Evolutionary conservation across 1,140 invertebrate species (phyloP).

Genomic region (Caenorhabditis brenneri): DNA sequence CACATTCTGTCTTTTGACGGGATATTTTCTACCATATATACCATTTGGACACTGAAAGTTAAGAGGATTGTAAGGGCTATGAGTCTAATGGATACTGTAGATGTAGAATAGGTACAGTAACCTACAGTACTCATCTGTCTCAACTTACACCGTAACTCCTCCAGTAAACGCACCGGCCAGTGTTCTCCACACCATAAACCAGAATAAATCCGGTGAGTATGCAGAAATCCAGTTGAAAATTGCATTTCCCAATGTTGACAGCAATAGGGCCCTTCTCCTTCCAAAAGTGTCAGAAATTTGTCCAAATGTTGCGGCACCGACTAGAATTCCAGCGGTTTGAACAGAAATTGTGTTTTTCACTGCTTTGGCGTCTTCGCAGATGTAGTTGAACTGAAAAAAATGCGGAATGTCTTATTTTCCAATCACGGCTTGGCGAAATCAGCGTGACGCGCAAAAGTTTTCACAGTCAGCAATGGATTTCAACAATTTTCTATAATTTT

Average conservation of each 20-base stretch:
- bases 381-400: slow-evolving; percentile 50
- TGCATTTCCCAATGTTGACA: slow-evolving; percentile 26
- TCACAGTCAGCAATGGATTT: too few relatives aligned
- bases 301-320: slow-evolving; percentile 57
- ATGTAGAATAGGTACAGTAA: too few relatives aligned
- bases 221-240: slow-evolving; percentile 27
- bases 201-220: not conserved
- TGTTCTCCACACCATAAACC: slow-evolving; percentile 46
- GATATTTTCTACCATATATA: slow-evolving; percentile 56
- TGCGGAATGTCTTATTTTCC: too few relatives aligned
- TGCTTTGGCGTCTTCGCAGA: slow-evolving; percentile 50
- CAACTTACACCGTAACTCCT: slow-evolving; percentile 54
- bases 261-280: slow-evolving; percentile 19
- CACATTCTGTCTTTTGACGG: slow-evolving; percentile 55
- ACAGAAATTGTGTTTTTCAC: slow-evolving; percentile 57
- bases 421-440: too few relatives aligned
- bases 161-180: slow-evolving; percentile 54
- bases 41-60: slow-evolving; percentile 56
- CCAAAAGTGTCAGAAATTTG: slow-evolving; percentile 51
- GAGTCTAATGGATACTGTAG: too few relatives aligned
- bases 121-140: not conserved
- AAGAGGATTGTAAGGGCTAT: too few relatives aligned
- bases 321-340: slow-evolving; percentile 55
- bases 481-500: too few relatives aligned
- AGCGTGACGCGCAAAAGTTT: too few relatives aligned